Base-by-base conservation (phyloP, 1,140 invertebrate genomes). In the Aphelenchoides fujianensis region DNA sequence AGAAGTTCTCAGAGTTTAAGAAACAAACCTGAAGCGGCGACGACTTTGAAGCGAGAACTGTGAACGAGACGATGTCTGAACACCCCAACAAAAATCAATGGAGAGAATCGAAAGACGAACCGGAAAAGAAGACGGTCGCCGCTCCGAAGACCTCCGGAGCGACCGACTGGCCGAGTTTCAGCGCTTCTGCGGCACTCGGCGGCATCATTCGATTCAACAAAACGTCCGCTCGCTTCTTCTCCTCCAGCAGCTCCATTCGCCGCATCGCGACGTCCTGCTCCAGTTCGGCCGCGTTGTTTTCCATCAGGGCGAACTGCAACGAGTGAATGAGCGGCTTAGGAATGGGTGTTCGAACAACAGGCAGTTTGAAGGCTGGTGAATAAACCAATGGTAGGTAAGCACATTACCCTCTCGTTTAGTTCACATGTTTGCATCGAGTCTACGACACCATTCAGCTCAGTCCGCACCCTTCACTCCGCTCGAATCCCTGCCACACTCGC, bases 11-110 rank as follows among this genome's bases (percentile, higher is more conserved):
- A n/a, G n/a, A n/a, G n/a, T n/a, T n/a, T 48, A 23, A 23, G 41
- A 48, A 48, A 48, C 41, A 12, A 48, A 48, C 41, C 23, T 48
- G 41, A 7, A 87, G 75, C 16, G 86, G 85, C 0, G 81, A 82
- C 55, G 79, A 82, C 66, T 80, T 80, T 27, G 92, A 92, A 1
- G 93, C 93, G 73, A 96, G 92, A 37, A 90, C 91, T 48, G 93
- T 96, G 87, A 96, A 97, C 34, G 93, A 93, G 64, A 95, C 93
- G 79, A 96, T 95, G 84, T 96, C 93, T 31, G 90, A 85, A 73
- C 86, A 87, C n/a, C n/a, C n/a, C n/a, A n/a, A n/a, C n/a, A 73
- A 86, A 79, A 19, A 87, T 83, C 0, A 86, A 86, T 23, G 95
- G 93, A 82, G 89, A 89, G 77, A n/a, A n/a, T n/a, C n/a, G n/a